Evolutionary conservation across 1,140 invertebrate genomes (phyloP).

Genomic region (Drosophila bipectinata): DNA sequence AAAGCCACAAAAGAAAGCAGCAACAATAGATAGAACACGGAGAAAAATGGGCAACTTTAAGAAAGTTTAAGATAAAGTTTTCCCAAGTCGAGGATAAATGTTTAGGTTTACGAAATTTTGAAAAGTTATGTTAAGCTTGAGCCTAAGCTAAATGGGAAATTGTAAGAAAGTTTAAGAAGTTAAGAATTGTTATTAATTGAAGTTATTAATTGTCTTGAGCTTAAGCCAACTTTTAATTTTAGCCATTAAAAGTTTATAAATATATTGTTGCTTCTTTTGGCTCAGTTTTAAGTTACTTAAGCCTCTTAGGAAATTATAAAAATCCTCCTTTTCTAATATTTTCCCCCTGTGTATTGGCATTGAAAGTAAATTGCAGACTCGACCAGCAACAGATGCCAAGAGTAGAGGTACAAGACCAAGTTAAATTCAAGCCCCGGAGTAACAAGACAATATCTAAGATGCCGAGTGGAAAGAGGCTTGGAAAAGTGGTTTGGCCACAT

Average conservation of each 20-base stretch:
- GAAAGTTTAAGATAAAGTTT: background rate
- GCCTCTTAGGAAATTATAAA: background rate
- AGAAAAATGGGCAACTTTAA: background rate
- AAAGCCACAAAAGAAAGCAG: slow-evolving; percentile 59
- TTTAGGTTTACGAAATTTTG: background rate
- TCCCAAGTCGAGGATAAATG: background rate
- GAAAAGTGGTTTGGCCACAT: slow-evolving; percentile 73
- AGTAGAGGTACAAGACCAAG: slow-evolving; percentile 35
- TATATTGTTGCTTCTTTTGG: too few relatives aligned
- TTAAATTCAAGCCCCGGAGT: slow-evolving; percentile 22
- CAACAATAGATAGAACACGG: slow-evolving; percentile 24
- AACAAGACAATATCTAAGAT: slow-evolving; percentile 13
- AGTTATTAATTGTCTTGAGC: too few relatives aligned
- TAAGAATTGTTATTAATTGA: too few relatives aligned
- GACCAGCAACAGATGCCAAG: slow-evolving; percentile 34
- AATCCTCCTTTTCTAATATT: background rate
- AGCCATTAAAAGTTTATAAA: too few relatives aligned
- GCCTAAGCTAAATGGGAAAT: too few relatives aligned
- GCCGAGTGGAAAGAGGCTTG: slow-evolving; percentile 26
- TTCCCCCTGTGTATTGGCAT: slow-evolving; percentile 55
- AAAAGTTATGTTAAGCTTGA: too few relatives aligned
- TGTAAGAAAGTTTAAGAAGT: too few relatives aligned
- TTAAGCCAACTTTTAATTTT: too few relatives aligned
- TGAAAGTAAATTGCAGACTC: slow-evolving; percentile 78
- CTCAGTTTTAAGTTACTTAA: background rate